Evolutionary conservation across 2,888 invertebrate species (phyloP).

Genomic region (Harpalus rufipes): DNA sequence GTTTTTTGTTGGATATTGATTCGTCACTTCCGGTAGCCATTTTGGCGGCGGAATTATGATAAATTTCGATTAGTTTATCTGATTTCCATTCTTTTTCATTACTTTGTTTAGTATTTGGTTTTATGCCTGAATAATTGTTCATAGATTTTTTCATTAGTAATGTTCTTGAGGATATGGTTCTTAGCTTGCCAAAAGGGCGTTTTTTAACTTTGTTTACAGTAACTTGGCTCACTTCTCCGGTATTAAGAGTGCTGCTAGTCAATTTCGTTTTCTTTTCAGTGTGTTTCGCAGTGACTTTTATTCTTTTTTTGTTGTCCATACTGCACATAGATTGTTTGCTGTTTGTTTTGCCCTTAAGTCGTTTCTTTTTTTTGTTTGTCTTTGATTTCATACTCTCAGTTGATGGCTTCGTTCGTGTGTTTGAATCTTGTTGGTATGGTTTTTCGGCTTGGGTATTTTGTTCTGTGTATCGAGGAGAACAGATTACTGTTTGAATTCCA

Average conservation of each 20-base stretch:
- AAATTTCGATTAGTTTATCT: conserved; percentile 75
- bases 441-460: conserved; percentile 56
- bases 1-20: conserved; percentile 68
- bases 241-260: conserved; percentile 63
- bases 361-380: conserved; percentile 11
- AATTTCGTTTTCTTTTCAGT: conserved; percentile 68
- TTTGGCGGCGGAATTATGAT: conserved; percentile 75
- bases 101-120: conserved; percentile 35
- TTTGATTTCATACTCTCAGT: conserved; percentile 67
- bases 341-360: conserved; percentile 29
- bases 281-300: conserved; percentile 69
- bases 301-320: conserved; percentile 66
- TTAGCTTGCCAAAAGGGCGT: conserved; percentile 36
- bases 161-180: conserved; percentile 26
- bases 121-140: neutral
- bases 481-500: conserved; percentile 50
- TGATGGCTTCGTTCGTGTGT: neutral
- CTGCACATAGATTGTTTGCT: conserved; percentile 67
- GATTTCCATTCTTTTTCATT: conserved; percentile 50
- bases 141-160: conserved; percentile 20
- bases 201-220: conserved; percentile 54
- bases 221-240: conserved; percentile 59
- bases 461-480: conserved; percentile 29
- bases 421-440: conserved; percentile 46
- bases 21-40: conserved; percentile 74